Conservation (phyloP, 2,888 invertebrate species). For the Hipparchia semele region DNA sequence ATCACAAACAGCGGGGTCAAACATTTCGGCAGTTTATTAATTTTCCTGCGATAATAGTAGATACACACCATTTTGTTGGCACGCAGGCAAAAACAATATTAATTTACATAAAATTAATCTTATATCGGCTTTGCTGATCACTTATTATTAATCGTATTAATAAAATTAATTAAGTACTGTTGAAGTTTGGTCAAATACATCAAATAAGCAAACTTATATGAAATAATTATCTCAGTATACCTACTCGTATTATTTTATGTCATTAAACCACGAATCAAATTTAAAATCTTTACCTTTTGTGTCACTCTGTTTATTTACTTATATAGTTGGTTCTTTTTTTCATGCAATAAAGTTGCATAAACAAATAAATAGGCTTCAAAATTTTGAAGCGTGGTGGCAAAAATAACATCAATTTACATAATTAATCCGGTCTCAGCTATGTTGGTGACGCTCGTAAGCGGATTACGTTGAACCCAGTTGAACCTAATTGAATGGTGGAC, state of each 20-base stretch:
- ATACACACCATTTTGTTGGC: conserved; percentile 17
- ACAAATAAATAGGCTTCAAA: neutral
- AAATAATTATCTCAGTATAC: no score
- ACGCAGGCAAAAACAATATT: conserved; percentile 53
- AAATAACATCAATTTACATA: conserved; percentile 68
- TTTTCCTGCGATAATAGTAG: conserved; percentile 31
- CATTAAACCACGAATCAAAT: no score
- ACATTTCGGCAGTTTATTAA: conserved; percentile 40
- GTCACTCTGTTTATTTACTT: no score
- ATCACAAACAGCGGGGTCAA: conserved; percentile 28
- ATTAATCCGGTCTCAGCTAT: conserved; percentile 59
- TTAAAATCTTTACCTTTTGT: no score
- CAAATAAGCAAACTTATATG: no score
- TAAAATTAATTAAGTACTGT: neutral
- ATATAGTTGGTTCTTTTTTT: no score
- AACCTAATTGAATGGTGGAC: conserved; percentile 62
- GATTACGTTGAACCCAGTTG: conserved; percentile 61
- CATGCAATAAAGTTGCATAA: no score
- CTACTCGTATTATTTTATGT: no score
- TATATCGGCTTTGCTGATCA: conserved; percentile 24
- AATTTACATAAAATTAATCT: conserved; percentile 72
- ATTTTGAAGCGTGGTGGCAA: conserved; percentile 38
- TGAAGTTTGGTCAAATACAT: no score
- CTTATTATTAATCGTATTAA: neutral
- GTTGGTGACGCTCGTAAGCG: conserved; percentile 53